Conservation (phyloP, 2,888 invertebrate genomes). For the Mylabris sibirica region DNA sequence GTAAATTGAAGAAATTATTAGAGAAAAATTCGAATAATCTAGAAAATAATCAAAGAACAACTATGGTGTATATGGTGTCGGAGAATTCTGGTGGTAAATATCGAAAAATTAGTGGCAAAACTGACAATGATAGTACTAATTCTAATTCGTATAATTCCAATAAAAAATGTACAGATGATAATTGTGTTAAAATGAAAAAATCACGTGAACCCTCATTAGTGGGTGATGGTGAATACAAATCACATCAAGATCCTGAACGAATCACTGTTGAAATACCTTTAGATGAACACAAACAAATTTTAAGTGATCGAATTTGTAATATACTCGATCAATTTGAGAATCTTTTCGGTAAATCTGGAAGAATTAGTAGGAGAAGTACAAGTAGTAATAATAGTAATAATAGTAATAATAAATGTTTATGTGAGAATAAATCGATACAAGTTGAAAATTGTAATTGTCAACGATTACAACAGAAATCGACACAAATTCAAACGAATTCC, state of each 20-base stretch:
- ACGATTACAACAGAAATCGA: not conserved
- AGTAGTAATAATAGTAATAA: not conserved
- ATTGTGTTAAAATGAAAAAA: slow-evolving; percentile 34
- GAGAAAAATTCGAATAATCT: slow-evolving; percentile 39
- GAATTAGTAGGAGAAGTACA: not conserved
- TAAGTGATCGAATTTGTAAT: not conserved
- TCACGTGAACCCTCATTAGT: slow-evolving; percentile 23
- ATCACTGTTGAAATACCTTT: not conserved
- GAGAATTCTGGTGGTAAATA: slow-evolving; percentile 13
- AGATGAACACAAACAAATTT: slow-evolving; percentile 10
- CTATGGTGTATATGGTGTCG: slow-evolving; percentile 49
- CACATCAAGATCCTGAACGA: not conserved
- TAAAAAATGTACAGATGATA: no score
- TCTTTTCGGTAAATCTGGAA: not conserved
- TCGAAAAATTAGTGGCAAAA: no score
- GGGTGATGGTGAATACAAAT: slow-evolving; percentile 12
- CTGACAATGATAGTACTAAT: not conserved
- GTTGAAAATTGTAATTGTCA: not conserved
- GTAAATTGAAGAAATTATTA: slow-evolving; percentile 62
- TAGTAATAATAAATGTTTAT: not conserved
- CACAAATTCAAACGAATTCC: not conserved
- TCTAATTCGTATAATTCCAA: not conserved
- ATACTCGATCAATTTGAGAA: not conserved
- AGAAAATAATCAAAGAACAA: slow-evolving; percentile 41
- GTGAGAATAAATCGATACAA: slow-evolving; percentile 5